Base-by-base conservation (phyloP, 2,113 vertebrate species). In the Panthera tigris region DNA sequence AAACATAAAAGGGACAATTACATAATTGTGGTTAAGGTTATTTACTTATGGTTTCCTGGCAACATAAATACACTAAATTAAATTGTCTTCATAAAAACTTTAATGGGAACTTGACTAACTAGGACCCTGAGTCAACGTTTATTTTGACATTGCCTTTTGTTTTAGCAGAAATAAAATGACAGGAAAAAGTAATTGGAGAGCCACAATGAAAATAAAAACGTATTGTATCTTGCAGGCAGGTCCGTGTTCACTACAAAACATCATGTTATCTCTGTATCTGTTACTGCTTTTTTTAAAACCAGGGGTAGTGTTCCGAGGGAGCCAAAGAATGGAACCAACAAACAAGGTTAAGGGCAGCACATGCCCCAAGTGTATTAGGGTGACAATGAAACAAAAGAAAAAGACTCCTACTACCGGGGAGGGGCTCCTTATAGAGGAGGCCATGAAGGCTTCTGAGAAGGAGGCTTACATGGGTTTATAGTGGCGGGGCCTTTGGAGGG, bases 1-100 rank as follows among this genome's bases (percentile, higher is more conserved):
- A 95, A 96, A 55, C 48, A 69, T 31, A 63, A 92, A 69, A n/a
- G 18, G 31, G 19, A 36, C 9, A 94, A 86, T 90, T 96, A 57
- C 13, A 4, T 89, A 66, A 71, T 57, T 65, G 4, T 79, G 36
- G 33, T 79, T 94, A 89, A 89, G 10, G 1, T 76, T 94, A 92
- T 89, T 96, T 86, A 25, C 19, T 36, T 45, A 83, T 50, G 27
- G 85, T 16, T 57, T 4, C 36, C 23, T 89, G 36, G n/a, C 81
- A 63, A 52, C 21, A 69, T 73, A 11, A 41, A 66, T 83, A 66
- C 1, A 73, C 23, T 12, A 89, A 89, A 88, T 66, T 65, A 36
- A 88, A 50, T 73, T 89, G 36, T 76, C 74, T 86, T 55, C 29
- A 19, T 69, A 88, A 94, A 92, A 96, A 48, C 29, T 71, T 80